Conservation (phyloP, 2,113 vertebrate genomes). For the Leptobrachium leishanense region DNA sequence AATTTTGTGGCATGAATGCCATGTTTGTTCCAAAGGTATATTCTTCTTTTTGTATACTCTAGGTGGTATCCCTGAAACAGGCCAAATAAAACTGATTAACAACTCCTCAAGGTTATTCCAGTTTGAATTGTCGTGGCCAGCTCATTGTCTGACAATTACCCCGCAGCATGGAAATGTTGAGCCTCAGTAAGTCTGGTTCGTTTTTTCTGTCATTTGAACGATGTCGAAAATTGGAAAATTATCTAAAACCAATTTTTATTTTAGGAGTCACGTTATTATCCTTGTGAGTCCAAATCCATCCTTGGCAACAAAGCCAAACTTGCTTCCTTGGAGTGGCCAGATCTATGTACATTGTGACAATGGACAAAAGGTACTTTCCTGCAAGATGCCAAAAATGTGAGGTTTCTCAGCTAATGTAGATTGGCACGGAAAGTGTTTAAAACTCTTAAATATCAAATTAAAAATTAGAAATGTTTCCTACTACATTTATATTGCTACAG, state of each 20-base stretch:
- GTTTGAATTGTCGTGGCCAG: slow-evolving; percentile 94
- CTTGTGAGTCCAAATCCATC: slow-evolving; percentile 90
- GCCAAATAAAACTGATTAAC: slow-evolving; percentile 77
- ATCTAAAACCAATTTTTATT: slow-evolving; percentile 9
- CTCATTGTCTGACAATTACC: slow-evolving; percentile 90
- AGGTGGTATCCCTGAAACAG: slow-evolving; percentile 74
- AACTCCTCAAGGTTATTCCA: slow-evolving; percentile 68
- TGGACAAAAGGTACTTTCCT: slow-evolving; percentile 79
- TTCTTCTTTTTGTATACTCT: slow-evolving; percentile 37
- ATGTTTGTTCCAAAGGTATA: neutral
- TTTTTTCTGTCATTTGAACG: neutral
- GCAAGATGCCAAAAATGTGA: too few relatives aligned
- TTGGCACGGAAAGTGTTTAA: too few relatives aligned
- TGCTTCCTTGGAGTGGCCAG: slow-evolving; percentile 89
- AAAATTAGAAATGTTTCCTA: too few relatives aligned
- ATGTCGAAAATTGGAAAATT: too few relatives aligned
- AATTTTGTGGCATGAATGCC: too few relatives aligned
- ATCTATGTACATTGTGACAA: slow-evolving; percentile 82
- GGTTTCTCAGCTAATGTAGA: too few relatives aligned
- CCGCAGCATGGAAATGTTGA: slow-evolving; percentile 85
- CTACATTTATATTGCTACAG: too few relatives aligned
- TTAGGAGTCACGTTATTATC: slow-evolving; percentile 80
- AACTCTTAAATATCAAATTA: too few relatives aligned
- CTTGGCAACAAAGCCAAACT: slow-evolving; percentile 71
- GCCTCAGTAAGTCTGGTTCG: slow-evolving; percentile 73